These are phyloP conservation scores for Cryptoleucopteryx plumbea DNA, from an alignment of 2,113 vertebrate genomes.

Conservation along the genomic window DNA sequence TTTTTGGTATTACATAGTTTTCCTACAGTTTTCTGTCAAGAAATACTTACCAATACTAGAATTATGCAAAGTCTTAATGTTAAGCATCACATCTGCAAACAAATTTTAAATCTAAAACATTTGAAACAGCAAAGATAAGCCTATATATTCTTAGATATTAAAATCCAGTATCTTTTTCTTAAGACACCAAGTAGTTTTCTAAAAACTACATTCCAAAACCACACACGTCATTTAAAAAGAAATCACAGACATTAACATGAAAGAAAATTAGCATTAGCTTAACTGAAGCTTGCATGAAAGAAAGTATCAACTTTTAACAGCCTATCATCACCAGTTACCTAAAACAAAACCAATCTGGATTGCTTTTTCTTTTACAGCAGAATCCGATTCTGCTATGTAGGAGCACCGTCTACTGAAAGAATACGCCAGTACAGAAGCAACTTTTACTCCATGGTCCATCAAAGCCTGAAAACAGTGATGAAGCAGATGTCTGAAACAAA, in stretches of 20 bases:
- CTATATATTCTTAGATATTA: background rate
- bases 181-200: background rate
- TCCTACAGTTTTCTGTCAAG: background rate
- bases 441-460: slow-evolving; percentile 98
- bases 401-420: slow-evolving; percentile 97
- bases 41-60: background rate
- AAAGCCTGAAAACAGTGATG: slow-evolving; percentile 98
- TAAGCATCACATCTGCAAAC: background rate
- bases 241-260: background rate
- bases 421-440: slow-evolving; percentile 94
- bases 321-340: slow-evolving; percentile 72
- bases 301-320: background rate
- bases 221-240: background rate
- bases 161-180: background rate
- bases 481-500: slow-evolving; percentile 86
- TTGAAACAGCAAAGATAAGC: background rate
- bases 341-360: slow-evolving; percentile 97
- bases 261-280: background rate
- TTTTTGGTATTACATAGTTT: background rate
- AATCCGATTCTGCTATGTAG: slow-evolving; percentile 94
- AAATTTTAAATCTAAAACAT: background rate
- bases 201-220: background rate
- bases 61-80: background rate
- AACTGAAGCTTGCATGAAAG: background rate
- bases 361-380: slow-evolving; percentile 95